Base-by-base conservation (phyloP, 2,113 vertebrate genomes). In the Poicephalus meyeri region DNA sequence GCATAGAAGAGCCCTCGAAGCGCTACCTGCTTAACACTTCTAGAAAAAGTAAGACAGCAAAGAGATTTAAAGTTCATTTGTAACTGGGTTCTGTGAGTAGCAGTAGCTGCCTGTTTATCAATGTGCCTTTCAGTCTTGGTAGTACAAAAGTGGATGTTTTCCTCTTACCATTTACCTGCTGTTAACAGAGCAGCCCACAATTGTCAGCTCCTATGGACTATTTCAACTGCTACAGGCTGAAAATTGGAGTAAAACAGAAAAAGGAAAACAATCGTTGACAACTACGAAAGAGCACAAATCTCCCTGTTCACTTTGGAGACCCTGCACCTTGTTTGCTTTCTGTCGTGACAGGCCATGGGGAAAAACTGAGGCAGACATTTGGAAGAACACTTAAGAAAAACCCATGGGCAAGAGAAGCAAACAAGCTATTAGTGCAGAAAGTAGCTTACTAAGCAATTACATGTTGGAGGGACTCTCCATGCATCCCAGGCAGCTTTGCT, bases 51-150 rank as follows among this genome's bases (percentile, higher is more conserved):
- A 65, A 88, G 74, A n/a, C 24, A 80, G 60, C 29, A 55, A 76
- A 89, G 64, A 94, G 63, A 77, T 95, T 91, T 86, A 42, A 90
- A 77, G 68, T 71, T 66, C 9, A 60, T 91, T 80, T 85, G 33
- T 74, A 55, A 68, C 68, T 25, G 18, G 19, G 17, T 77, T 86
- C 69, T 65, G 25, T 70, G 71, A 76, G 28, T 26, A 80, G 23
- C 37, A 66, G 42, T 21, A 33, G 0, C 41, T 87, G 19, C 2
- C 2, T 68, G 35, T 79, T 94, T 81, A 68, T 68, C 76, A 88
- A 50, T 47, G 33, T 65, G 24, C 35, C 50, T 93, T 89, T 70
- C 37, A 71, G 46, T 26, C 35, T 31, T 12, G 6, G 35, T 80
- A 80, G 21, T 18, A 74, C 44, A 74, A 80, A 88, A 60, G 61